Percentiles rank a stretch among this genome's conserved stretches.
Conservation (phyloP, 2,797 vertebrate species). For the Typhlichthys eigenmanni region DNA sequence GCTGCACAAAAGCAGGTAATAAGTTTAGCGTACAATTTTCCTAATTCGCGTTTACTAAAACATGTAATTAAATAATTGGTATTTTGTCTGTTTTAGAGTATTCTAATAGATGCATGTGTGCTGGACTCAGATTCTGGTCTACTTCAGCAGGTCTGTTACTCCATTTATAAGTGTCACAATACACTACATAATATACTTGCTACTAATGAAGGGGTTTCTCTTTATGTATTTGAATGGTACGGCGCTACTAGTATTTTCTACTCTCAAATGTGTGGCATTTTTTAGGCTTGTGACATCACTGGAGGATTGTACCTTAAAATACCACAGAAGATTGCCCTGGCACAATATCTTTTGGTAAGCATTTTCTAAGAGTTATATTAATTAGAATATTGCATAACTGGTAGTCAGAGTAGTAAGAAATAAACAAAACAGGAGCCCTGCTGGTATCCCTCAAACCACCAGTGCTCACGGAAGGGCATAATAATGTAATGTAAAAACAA, state of each 20-base stretch:
- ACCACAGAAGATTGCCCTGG: constrained; percentile 87
- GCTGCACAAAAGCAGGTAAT: constrained; percentile 95
- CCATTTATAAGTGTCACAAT: not conserved
- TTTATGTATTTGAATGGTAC: too few relatives aligned
- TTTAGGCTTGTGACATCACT: constrained; percentile 94
- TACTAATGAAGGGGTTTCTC: too few relatives aligned
- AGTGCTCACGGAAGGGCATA: too few relatives aligned
- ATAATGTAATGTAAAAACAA: too few relatives aligned
- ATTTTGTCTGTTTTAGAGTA: constrained; percentile 72
- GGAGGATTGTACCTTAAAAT: constrained; percentile 95
- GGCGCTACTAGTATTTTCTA: too few relatives aligned
- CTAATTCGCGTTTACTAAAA: not conserved
- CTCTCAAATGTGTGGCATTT: constrained; percentile 27
- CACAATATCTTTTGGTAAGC: constrained; percentile 93
- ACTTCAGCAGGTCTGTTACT: constrained; percentile 86
- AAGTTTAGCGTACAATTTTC: not conserved
- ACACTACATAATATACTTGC: too few relatives aligned
- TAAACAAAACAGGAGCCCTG: too few relatives aligned
- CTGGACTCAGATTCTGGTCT: constrained; percentile 93
- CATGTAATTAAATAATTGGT: not conserved
- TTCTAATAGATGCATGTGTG: constrained; percentile 96
- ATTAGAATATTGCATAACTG: not conserved
- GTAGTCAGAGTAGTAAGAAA: too few relatives aligned
- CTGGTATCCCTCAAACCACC: too few relatives aligned
- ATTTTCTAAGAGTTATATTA: not conserved